Conservation (phyloP, 2,113 vertebrate genomes). For the Pterocles gutturalis region DNA sequence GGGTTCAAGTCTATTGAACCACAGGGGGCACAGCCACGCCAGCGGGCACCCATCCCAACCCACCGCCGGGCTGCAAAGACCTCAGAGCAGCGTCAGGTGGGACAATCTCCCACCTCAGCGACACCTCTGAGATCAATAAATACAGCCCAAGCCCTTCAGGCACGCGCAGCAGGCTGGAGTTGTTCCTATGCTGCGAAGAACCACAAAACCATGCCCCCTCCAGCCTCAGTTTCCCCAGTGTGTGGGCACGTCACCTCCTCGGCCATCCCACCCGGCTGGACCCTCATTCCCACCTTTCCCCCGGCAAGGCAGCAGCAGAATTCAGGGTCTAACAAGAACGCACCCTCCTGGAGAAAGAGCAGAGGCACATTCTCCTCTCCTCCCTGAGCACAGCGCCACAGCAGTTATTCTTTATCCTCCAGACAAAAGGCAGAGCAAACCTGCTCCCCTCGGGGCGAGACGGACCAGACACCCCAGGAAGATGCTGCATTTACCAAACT, state of each 20-base stretch:
- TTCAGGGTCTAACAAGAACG: not conserved
- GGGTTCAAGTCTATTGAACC: accelerated
- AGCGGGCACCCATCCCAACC: not conserved
- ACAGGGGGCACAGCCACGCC: accelerated
- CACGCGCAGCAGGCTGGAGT: not conserved
- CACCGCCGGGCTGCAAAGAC: not conserved
- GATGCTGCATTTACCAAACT: accelerated
- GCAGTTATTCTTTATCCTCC: accelerated
- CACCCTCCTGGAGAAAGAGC: not conserved
- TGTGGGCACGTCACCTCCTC: not conserved
- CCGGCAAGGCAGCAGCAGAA: not conserved
- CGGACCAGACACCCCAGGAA: accelerated
- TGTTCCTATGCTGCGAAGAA: not conserved
- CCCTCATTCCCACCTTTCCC: not conserved
- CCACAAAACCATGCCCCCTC: accelerated
- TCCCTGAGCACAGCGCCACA: accelerated
- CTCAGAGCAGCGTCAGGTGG: not conserved
- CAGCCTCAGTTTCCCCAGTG: not conserved
- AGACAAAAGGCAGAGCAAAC: not conserved
- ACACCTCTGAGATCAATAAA: not conserved
- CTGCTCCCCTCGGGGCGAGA: accelerated
- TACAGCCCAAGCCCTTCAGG: accelerated
- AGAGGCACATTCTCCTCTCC: not conserved
- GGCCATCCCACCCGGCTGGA: not conserved
- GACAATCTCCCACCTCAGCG: not conserved